Evolutionary conservation across 1,140 invertebrate genomes (phyloP), one percentile per base, ranked within the genome.

Genomic region (Drosophila nannoptera): DNA sequence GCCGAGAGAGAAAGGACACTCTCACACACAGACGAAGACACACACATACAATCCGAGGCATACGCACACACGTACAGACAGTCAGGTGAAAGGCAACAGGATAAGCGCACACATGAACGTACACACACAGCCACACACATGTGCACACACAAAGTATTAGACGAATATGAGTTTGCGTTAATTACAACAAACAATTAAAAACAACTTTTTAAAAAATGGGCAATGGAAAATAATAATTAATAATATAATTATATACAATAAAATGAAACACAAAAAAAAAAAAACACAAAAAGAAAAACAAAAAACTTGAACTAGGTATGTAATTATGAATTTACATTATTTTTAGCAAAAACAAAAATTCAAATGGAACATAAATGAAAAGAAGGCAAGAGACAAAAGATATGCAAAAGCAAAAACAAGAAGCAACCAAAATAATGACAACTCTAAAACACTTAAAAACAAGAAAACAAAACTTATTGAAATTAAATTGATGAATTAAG

Each of bases 281-380:
- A 3, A 22, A 22, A 22, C 22, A 22, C 22, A 22, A 22, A 22
- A 22, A 1, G 22, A 22, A 22, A 22, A 22, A 22, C 22, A 22
- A 22, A 77, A 84, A 84, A 84, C 73, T 80, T 80, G 77, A 60
- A 81, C 50, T 87, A 87, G 75, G 73, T 87, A 87, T 76, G 82
- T 87, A 77, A 82, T 78, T 87, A 77, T 86, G 82, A 87, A 87
- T 87, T 87, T 87, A 87, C 87, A 78, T 82, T 76, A 87, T 78
- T 87, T 87, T 87, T 87, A 87, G 77, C 80, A 76, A 87, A 69
- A 66, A 49, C 60, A 55, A 78, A 69, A 66, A 54, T 67, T 50
- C 63, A 61, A 55, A 48, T 43, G 7, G 12, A 43, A 43, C 6
- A 43, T 14, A 5, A n/a, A 43, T 7, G 14, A 43, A 2, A 14